Conservation (phyloP, 2,113 vertebrate genomes). For the Carollia perspicillata region DNA sequence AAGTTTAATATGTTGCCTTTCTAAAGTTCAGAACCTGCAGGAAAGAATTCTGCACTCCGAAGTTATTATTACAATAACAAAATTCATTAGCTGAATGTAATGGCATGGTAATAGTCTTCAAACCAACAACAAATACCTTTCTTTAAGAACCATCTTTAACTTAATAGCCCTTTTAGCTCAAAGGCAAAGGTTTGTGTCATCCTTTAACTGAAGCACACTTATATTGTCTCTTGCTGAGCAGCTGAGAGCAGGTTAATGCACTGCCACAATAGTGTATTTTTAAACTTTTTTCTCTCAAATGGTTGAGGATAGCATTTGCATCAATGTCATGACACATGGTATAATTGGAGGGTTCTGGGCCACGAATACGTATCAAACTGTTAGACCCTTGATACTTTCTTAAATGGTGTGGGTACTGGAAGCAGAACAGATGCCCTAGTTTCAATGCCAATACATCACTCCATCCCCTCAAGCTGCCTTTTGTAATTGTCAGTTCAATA, state of each 20-base stretch:
- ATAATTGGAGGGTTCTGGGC: not conserved
- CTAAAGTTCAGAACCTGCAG: conserved; percentile 61
- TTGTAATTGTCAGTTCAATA: conserved; percentile 57
- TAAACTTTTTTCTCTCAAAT: rapidly evolving
- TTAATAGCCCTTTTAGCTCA: conserved; percentile 58
- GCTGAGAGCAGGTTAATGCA: conserved; percentile 20
- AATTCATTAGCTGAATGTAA: conserved; percentile 79
- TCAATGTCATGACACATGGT: not conserved
- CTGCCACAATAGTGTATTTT: not conserved
- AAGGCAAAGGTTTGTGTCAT: conserved; percentile 61
- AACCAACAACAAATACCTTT: conserved; percentile 78
- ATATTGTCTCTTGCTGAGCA: not conserved
- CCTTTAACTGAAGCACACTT: conserved; percentile 8
- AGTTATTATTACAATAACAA: conserved; percentile 71
- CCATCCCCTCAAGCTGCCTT: conserved; percentile 45
- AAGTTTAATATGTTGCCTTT: conserved; percentile 45
- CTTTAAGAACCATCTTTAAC: conserved; percentile 48
- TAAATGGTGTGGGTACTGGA: not conserved
- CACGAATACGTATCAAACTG: conserved; percentile 36
- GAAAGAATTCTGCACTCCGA: conserved; percentile 47
- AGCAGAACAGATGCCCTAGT: conserved; percentile 22
- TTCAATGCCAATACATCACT: not conserved
- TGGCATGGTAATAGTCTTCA: conserved; percentile 73
- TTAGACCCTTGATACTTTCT: conserved; percentile 32
- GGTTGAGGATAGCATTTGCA: not conserved